Evolutionary conservation across 2,797 vertebrate genomes (phyloP).

Genomic region (Xenopus petersii): DNA sequence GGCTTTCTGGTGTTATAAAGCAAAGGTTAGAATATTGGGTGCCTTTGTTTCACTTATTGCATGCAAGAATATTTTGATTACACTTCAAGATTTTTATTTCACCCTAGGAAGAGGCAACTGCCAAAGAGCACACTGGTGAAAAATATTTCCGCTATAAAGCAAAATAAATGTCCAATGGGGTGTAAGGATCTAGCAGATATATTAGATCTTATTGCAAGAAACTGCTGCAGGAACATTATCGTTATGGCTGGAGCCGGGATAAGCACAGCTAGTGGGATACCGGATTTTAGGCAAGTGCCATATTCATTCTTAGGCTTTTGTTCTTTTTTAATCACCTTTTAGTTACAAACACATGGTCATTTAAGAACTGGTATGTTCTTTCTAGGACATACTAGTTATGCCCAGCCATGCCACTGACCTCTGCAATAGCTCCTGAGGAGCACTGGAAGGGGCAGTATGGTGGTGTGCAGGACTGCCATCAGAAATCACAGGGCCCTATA

Average conservation of each 20-base stretch:
- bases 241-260: slow-evolving; percentile 93
- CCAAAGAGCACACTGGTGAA: neutral
- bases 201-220: slow-evolving; percentile 64
- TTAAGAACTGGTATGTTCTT: too few species aligned
- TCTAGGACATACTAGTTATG: too few species aligned
- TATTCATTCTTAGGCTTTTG: too few species aligned
- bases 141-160: neutral
- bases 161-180: neutral
- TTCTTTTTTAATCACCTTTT: too few species aligned
- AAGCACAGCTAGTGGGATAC: slow-evolving; percentile 92
- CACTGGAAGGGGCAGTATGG: too few species aligned
- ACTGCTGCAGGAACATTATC: slow-evolving; percentile 70
- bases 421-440: too few species aligned
- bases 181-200: slow-evolving; percentile 54
- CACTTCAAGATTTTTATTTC: neutral
- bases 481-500: too few species aligned
- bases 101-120: slow-evolving; percentile 9
- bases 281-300: slow-evolving; percentile 82
- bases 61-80: neutral
- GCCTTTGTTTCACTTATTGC: neutral
- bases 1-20: neutral
- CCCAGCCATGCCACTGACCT: too few species aligned
- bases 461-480: too few species aligned
- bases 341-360: too few species aligned
- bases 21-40: slow-evolving; percentile 12